Evolutionary conservation across 2,888 invertebrate species (phyloP).

Genomic region (Vanessa cardui): DNA sequence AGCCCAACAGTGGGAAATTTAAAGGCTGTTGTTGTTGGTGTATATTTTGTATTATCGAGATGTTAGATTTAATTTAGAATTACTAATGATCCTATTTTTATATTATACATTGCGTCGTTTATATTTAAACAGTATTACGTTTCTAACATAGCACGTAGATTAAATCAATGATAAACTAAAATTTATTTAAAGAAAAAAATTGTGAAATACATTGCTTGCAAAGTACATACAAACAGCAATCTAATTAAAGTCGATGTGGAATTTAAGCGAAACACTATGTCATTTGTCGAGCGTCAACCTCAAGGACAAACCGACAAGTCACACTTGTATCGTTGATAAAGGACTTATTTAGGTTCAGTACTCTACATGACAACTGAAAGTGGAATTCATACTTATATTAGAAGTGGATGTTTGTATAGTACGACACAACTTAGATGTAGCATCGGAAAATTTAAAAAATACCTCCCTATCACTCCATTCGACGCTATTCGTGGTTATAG

Average conservation of each 20-base stretch:
- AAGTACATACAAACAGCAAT: conserved; percentile 17
- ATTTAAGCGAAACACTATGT: conserved; percentile 36
- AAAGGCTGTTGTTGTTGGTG: too few species aligned
- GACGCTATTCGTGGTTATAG: too few species aligned
- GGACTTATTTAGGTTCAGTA: conserved; percentile 1
- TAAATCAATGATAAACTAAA: background rate
- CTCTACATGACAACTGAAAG: conserved; percentile 8
- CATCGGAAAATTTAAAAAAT: too few species aligned
- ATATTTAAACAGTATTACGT: background rate
- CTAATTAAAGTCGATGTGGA: conserved; percentile 34
- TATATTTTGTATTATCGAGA: too few species aligned
- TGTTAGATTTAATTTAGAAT: too few species aligned
- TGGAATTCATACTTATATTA: background rate
- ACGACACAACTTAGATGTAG: too few species aligned
- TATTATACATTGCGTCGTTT: too few species aligned
- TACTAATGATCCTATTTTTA: too few species aligned
- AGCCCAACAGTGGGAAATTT: too few species aligned
- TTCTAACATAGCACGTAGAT: background rate
- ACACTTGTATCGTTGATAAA: conserved; percentile 21
- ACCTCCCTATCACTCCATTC: too few species aligned
- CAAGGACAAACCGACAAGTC: conserved; percentile 17
- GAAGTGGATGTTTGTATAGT: background rate
- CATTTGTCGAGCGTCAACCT: conserved; percentile 41
- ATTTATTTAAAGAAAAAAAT: background rate
- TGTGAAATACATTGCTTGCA: background rate